Evolutionary conservation across 2,888 invertebrate species (phyloP).

Genomic region (Spisula subtruncata): DNA sequence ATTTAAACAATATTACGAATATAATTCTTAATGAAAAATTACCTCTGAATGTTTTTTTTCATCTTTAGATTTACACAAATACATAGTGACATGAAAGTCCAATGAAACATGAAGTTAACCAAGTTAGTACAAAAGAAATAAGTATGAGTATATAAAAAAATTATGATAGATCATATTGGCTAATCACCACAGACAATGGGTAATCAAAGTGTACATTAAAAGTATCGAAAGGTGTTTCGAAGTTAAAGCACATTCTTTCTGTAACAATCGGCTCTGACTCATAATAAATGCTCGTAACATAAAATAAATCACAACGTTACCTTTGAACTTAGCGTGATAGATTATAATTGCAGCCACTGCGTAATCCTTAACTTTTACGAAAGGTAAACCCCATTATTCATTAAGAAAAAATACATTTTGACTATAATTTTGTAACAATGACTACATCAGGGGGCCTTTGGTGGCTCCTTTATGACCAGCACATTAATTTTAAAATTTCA

Average conservation of each 20-base stretch:
- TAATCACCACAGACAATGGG: too few species aligned
- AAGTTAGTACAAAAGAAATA: too few species aligned
- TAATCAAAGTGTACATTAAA: not conserved
- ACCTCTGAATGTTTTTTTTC: too few species aligned
- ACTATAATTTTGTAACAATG: constrained; percentile 1
- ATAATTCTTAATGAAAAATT: too few species aligned
- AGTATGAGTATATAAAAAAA: too few species aligned
- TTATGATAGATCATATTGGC: too few species aligned
- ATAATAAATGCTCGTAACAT: not conserved
- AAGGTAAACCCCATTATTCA: not conserved
- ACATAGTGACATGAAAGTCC: too few species aligned
- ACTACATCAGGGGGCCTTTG: not conserved
- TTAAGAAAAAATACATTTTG: not conserved
- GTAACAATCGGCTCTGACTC: not conserved
- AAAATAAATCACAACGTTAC: constrained; percentile 23
- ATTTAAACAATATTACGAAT: too few species aligned
- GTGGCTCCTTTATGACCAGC: not conserved
- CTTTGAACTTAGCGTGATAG: constrained; percentile 15
- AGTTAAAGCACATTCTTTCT: not conserved
- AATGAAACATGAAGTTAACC: too few species aligned
- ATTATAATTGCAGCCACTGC: not conserved
- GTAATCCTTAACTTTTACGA: not conserved
- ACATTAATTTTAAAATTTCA: not conserved
- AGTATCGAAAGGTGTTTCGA: not conserved
- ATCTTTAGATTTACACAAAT: too few species aligned